A percentile compares a stretch with the other conserved stretches of the same genome.
These are phyloP conservation scores for Taxidea taxus DNA, from an alignment of 2,113 vertebrate genomes.

Conservation along the genomic window DNA sequence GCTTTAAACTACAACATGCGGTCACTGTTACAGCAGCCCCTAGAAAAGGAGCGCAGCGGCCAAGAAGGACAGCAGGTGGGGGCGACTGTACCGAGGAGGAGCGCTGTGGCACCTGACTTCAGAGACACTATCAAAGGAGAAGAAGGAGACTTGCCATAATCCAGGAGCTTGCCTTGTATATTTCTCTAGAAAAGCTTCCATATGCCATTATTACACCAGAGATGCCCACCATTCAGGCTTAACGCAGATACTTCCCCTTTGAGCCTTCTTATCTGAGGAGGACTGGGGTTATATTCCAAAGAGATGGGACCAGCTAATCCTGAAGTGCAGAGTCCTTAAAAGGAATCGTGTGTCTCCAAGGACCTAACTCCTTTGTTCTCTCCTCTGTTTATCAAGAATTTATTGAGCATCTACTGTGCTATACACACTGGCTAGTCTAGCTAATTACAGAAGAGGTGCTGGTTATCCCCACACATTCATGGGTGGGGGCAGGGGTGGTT, in stretches of 20 bases:
- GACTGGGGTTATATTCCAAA: neutral
- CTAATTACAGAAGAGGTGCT: neutral
- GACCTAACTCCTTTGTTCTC: neutral
- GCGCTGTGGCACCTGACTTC: neutral
- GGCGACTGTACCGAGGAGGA: neutral
- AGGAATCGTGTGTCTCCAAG: neutral
- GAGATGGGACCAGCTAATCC: neutral
- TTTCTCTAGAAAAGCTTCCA: constrained; percentile 3
- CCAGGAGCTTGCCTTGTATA: neutral
- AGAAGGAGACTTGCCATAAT: neutral
- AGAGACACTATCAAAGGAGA: neutral
- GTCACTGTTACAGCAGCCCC: neutral
- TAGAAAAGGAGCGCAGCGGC: neutral
- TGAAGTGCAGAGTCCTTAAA: neutral
- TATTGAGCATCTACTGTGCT: neutral
- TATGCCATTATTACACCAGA: neutral
- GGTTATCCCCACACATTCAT: neutral
- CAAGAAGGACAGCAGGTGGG: neutral
- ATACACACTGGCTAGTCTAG: neutral
- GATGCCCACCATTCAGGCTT: neutral
- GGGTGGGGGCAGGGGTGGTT: too few relatives aligned
- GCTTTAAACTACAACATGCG: neutral
- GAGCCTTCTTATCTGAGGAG: neutral
- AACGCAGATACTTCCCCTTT: neutral
- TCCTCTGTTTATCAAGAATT: neutral